A percentile compares a stretch with the other conserved stretches of the same genome.
Conservation (phyloP, 2,797 vertebrate species). For the Avahi laniger region DNA sequence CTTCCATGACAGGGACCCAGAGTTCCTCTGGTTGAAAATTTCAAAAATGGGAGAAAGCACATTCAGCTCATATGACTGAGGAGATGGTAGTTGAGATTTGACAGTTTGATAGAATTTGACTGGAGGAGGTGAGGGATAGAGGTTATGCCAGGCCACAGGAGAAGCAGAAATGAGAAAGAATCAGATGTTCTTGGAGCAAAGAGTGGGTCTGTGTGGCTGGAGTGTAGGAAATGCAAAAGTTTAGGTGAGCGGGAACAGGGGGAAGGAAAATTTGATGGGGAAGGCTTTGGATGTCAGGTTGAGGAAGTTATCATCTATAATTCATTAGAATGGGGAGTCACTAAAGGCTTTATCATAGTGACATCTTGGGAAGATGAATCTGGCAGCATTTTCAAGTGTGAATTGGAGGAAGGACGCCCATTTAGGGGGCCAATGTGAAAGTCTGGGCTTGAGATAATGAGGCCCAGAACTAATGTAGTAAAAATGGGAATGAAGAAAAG, state of each 20-base stretch:
- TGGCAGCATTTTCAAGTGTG: not conserved
- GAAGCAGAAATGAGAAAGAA: not conserved
- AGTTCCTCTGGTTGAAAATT: not conserved
- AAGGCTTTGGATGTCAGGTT: not conserved
- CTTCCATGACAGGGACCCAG: not conserved
- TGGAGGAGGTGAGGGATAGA: not conserved
- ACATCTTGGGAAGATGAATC: not conserved
- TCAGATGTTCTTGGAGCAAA: not conserved
- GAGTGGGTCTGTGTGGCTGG: not conserved
- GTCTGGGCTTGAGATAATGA: not conserved
- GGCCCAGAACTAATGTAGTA: not conserved
- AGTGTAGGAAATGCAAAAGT: not conserved
- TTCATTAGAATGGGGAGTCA: not conserved
- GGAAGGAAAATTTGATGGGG: not conserved
- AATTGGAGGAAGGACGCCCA: not conserved
- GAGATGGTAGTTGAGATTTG: not conserved
- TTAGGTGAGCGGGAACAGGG: not conserved
- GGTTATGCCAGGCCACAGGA: not conserved
- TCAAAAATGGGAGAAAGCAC: not conserved
- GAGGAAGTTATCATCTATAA: not conserved
- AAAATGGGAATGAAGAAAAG: not conserved
- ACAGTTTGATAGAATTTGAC: not conserved
- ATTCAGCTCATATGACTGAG: not conserved
- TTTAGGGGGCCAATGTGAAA: not conserved
- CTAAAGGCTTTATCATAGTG: not conserved